Evolutionary conservation across 2,113 vertebrate species (phyloP).

Genomic region (Limnothrissa miodon): DNA sequence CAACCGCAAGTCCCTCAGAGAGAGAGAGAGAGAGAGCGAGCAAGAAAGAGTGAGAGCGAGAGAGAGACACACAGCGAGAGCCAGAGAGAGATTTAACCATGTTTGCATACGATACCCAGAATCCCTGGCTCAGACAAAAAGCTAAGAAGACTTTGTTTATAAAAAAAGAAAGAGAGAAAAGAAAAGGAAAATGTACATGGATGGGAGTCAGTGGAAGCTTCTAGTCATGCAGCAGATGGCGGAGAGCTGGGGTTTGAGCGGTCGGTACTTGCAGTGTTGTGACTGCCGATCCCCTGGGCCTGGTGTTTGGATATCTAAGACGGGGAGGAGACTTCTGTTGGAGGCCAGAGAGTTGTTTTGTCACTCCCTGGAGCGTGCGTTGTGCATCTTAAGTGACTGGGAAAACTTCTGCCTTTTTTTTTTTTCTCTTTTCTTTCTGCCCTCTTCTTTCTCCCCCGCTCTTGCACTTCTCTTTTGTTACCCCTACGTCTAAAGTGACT

Average conservation of each 20-base stretch:
- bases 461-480: background rate
- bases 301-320: background rate
- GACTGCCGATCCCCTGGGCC: background rate
- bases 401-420: no score
- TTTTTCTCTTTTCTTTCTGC: conserved; percentile 20
- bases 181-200: background rate
- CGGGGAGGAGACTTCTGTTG: background rate
- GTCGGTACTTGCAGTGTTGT: background rate
- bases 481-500: conserved; percentile 5
- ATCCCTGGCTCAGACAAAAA: background rate
- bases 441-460: background rate
- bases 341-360: background rate
- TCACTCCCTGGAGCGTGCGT: background rate
- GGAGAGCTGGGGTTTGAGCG: background rate
- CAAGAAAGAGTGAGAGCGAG: no score
- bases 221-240: background rate
- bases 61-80: no score
- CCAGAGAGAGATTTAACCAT: background rate
- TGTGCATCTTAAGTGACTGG: conserved; percentile 33
- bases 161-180: no score
- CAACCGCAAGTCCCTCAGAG: background rate
- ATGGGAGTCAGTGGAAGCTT: background rate
- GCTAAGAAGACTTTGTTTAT: background rate
- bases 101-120: no score
- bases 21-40: no score